Evolutionary conservation across 2,113 vertebrate genomes (phyloP).

Genomic region (Grallaria varia): DNA sequence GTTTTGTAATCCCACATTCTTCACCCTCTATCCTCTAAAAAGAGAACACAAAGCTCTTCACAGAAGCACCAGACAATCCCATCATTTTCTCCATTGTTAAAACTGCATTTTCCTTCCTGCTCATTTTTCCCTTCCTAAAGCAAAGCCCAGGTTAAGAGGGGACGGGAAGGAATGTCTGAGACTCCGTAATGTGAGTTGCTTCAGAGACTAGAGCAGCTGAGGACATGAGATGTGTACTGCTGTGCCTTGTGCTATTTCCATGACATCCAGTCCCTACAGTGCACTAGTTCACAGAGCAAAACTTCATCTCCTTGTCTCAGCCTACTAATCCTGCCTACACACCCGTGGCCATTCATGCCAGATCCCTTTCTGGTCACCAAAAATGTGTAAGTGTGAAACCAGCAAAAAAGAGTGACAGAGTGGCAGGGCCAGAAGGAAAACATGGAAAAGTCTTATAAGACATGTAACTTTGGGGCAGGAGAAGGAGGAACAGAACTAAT

Average conservation of each 20-base stretch:
- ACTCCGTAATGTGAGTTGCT: neutral
- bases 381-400: neutral
- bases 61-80: rapidly evolving
- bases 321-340: neutral
- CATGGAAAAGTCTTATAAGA: neutral
- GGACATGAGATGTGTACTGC: neutral
- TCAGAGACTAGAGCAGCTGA: neutral
- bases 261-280: neutral
- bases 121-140: neutral
- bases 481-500: neutral
- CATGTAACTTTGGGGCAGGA: rapidly evolving
- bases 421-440: neutral
- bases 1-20: neutral
- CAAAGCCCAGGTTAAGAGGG: rapidly evolving
- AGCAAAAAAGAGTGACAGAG: neutral
- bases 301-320: neutral
- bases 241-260: neutral
- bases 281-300: neutral
- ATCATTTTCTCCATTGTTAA: neutral
- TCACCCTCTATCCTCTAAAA: neutral
- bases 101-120: neutral
- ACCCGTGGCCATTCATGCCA: neutral
- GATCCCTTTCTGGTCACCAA: neutral
- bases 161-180: neutral
- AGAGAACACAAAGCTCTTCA: rapidly evolving